Base-by-base conservation (phyloP, 2,888 invertebrate genomes). In the Lasioglossum zephyrum region DNA sequence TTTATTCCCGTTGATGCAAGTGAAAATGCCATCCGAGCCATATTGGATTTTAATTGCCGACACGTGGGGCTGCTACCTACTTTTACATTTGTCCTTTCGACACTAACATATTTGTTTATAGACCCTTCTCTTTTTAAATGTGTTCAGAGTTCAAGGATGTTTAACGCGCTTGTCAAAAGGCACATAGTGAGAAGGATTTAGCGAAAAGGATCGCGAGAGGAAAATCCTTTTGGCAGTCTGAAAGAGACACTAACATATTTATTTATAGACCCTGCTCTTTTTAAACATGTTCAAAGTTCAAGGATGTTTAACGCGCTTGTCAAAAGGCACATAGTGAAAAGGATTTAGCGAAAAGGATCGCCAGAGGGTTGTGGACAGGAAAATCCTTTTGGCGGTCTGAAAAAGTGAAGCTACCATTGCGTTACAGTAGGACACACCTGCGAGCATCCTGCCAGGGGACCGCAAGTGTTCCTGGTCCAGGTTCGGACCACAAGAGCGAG, bases 401-500 rank as follows among this genome's bases (percentile, higher is more conserved):
- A 66, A 66, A 9, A 36, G 66, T 22, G 31, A 31, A 11, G 36
- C 36, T 66, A 66, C 66, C 66, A 36, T 66, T 66, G 36, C 66
- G 16, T 36, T 36, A 66, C 66, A 36, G 36, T 66, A 36, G 36
- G 66, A 66, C 36, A 31, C 66, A 66, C 66, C 66, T 66, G 66
- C 18, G 66, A 31, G 36, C 36, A 9, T 66, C 66, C 66, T 69
- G 4, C 69, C 22, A 11, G n/a, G 82, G 77, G 82, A 74, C 72
- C 79, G 63, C 76, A 76, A 78, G 57, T 47, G 57, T 13, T 39
- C 78, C 69, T 66, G 49, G 78, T 76, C 78, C 76, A 80, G 75
- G 72, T 5, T 26, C 31, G n/a, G 69, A 69, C 41, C 66, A 74
- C 73, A 57, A 86, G 79, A 41, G 69, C 79, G 49, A 26, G 74